A percentile compares a stretch with the other conserved stretches of the same genome.
These are phyloP conservation scores for Erannis defoliaria DNA, from an alignment of 2,888 invertebrate genomes.

Conservation along the genomic window DNA sequence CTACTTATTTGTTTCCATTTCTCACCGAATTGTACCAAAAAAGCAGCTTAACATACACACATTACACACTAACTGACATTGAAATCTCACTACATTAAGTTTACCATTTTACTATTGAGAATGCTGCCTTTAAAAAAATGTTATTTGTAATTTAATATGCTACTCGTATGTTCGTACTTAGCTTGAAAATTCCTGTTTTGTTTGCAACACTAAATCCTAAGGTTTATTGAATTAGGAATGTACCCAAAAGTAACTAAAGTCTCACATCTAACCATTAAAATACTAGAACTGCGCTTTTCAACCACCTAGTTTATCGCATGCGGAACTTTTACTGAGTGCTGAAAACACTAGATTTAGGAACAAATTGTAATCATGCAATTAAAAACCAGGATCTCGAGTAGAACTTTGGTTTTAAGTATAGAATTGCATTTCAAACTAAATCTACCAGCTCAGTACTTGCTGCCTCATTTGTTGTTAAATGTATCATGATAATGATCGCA, in stretches of 20 bases:
- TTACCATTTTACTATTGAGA: too few species aligned
- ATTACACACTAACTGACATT: too few species aligned
- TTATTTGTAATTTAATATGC: too few species aligned
- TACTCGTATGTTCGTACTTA: too few species aligned
- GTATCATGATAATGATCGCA: background rate
- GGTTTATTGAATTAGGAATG: slow-evolving; percentile 7
- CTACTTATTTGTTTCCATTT: background rate
- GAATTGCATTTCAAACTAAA: background rate
- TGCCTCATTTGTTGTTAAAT: background rate
- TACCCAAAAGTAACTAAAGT: slow-evolving; percentile 10
- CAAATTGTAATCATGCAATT: slow-evolving; percentile 30
- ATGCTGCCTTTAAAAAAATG: too few species aligned
- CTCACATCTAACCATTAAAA: slow-evolving; percentile 5
- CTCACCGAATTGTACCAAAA: background rate
- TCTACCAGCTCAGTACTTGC: background rate
- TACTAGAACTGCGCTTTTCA: slow-evolving; percentile 5
- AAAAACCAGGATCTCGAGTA: slow-evolving; percentile 18
- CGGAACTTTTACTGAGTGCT: slow-evolving; percentile 17
- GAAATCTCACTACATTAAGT: too few species aligned
- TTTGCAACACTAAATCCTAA: background rate
- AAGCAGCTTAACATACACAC: background rate
- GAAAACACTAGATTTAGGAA: slow-evolving; percentile 15
- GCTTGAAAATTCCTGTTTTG: background rate
- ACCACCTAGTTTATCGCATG: slow-evolving; percentile 10
- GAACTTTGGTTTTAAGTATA: slow-evolving; percentile 4